These are phyloP conservation scores for Benitochromis conjunctus DNA, from an alignment of 2,113 vertebrate species.

Conservation along the genomic window DNA sequence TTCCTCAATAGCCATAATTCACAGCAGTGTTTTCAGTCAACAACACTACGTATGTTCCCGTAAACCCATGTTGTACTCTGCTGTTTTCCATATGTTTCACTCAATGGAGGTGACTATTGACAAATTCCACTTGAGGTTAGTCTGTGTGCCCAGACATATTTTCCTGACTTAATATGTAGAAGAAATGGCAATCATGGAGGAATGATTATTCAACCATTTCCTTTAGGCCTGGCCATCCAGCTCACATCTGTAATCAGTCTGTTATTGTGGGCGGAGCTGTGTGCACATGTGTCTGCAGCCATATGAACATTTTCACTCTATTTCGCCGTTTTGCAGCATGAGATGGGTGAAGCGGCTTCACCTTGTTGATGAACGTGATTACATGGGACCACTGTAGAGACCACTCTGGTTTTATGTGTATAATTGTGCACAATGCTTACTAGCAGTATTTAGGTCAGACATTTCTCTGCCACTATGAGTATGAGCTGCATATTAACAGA, in stretches of 20 bases:
- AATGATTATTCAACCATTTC: slow-evolving; percentile 38
- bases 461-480: slow-evolving; percentile 26
- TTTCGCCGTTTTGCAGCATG: slow-evolving; percentile 9
- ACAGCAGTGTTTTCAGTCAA: neutral
- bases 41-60: slow-evolving; percentile 5
- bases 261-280: slow-evolving; percentile 25
- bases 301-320: slow-evolving; percentile 9
- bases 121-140: slow-evolving; percentile 9
- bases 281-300: slow-evolving; percentile 1
- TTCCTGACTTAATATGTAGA: slow-evolving; percentile 16
- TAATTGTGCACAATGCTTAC: neutral
- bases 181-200: slow-evolving; percentile 26
- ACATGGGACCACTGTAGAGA: neutral
- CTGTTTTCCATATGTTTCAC: neutral
- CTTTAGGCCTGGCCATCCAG: neutral
- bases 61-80: slow-evolving; percentile 17
- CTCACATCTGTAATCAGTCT: slow-evolving; percentile 22
- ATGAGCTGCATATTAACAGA: neutral
- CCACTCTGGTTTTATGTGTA: neutral
- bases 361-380: neutral
- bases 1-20: neutral
- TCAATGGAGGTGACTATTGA: slow-evolving; percentile 31
- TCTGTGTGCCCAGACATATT: slow-evolving; percentile 17
- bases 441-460: neutral
- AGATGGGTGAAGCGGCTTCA: neutral